Base-by-base conservation (phyloP, 2,888 invertebrate species). In the Dioctria rufipes region DNA sequence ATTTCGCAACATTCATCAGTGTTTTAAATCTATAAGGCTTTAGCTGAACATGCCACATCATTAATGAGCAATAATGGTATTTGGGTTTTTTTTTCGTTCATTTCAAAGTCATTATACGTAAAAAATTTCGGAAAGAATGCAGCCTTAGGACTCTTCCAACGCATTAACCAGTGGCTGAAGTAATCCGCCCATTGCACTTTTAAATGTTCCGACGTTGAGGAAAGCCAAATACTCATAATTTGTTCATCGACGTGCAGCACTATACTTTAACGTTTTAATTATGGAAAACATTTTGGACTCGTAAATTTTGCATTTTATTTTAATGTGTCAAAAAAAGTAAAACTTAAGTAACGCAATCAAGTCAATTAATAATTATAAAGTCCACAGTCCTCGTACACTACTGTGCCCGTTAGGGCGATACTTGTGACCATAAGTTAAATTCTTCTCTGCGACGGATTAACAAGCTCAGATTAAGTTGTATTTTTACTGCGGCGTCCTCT, bases 231-330 rank as follows among this genome's bases (percentile, higher is more conserved):
- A 39, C 11, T 4, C 43, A 60, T 60, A 73, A 73, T 73, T 58
- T 73, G 60, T 73, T 73, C 58, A 58, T 39, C 73, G 40, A 37
- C 37, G 71, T 9, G 54, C 42, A 58, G 58, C 60, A 60, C 73
- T 58, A 73, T 73, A 73, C 73, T 42, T 73, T 73, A 73, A 73
- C 58, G 60, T 73, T 73, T 73, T 73, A 73, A 73, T 73, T 73
- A 73, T 58, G 73, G 54, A 58, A 73, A 73, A 73, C 73, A 73
- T 60, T 73, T 73, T 73, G 73, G 73, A 60, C 73, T 73, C 73
- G 73, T 73, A 73, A 73, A 73, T 60, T 58, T 39, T 42, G 9
- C 58, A 73, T 73, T 73, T 73, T 73, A 73, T 58, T 73, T 60
- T 58, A 73, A 73, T 58, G 60, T 40, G 8, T 58, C 3, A 37